Percentiles rank a stretch among this genome's conserved stretches.
phyloP scores from a whole-genome alignment of 2,113 vertebrate species.

The Potamarius usumacintae region DNA sequence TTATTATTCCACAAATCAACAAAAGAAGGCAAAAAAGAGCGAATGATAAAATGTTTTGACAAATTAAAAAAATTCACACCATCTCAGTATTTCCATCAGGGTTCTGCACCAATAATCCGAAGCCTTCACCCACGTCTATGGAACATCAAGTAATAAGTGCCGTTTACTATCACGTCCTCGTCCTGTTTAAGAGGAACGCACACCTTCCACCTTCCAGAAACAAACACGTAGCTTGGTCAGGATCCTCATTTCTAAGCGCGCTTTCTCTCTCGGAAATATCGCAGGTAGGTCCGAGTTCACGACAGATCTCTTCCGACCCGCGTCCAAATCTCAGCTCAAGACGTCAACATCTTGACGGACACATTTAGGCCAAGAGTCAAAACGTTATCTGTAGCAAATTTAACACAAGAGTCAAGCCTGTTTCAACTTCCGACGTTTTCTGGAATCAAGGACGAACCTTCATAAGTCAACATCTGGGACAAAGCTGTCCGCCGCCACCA shows the following conservation, averaged over 20 bases:
- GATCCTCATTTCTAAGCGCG: neutral
- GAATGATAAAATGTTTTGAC: neutral
- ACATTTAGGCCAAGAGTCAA: neutral
- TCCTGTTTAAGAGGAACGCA: neutral
- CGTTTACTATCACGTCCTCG: neutral
- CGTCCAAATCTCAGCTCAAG: neutral
- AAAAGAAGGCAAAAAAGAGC: neutral
- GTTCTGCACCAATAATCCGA: neutral
- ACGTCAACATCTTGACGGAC: neutral
- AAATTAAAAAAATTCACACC: neutral
- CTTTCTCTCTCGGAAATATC: neutral
- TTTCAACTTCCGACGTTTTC: neutral
- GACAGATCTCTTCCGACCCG: neutral
- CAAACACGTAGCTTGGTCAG: neutral
- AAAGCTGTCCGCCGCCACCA: neutral
- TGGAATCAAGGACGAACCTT: neutral
- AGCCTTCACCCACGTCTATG: neutral
- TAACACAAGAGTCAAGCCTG: neutral
- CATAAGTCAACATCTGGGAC: constrained; percentile 6
- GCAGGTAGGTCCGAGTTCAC: neutral
- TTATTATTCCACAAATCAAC: neutral
- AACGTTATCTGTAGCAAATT: neutral
- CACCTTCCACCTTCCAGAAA: neutral
- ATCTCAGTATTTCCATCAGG: neutral
- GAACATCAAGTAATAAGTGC: neutral